These are phyloP conservation scores for Drosophila ficusphila DNA, from an alignment of 1,140 invertebrate species.

Conservation along the genomic window DNA sequence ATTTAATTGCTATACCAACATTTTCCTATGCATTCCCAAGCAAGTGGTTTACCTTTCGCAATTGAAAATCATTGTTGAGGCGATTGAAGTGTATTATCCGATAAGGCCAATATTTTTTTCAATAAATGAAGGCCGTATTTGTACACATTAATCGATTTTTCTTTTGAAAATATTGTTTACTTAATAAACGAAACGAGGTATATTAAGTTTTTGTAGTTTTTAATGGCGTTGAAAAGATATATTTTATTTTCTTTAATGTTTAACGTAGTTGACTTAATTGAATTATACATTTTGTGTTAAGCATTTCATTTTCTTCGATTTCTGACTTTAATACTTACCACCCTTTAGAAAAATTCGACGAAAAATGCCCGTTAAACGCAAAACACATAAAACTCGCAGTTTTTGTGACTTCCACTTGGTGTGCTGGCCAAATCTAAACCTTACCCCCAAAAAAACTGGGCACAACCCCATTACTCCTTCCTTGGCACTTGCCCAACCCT, in stretches of 20 bases:
- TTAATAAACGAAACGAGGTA: too few relatives aligned
- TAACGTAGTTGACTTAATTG: too few relatives aligned
- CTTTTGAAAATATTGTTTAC: neutral
- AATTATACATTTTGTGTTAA: neutral
- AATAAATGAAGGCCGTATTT: neutral
- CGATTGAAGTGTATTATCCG: slow-evolving; percentile 6
- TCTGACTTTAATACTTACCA: neutral
- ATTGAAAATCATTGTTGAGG: neutral
- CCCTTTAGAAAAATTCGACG: neutral
- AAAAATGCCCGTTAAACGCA: slow-evolving; percentile 44
- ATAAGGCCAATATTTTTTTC: neutral
- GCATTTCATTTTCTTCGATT: neutral
- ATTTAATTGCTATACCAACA: slow-evolving; percentile 59
- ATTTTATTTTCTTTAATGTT: too few relatives aligned
- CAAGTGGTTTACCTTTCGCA: slow-evolving; percentile 20
- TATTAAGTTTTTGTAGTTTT: too few relatives aligned
- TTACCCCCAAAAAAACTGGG: slow-evolving; percentile 40
- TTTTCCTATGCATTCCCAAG: slow-evolving; percentile 5
- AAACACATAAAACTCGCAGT: slow-evolving; percentile 47
- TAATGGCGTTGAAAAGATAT: too few relatives aligned
- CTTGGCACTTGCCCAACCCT: slow-evolving; percentile 8
- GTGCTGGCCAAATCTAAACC: slow-evolving; percentile 36
- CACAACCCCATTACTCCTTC: slow-evolving; percentile 1
- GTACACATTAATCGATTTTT: neutral
- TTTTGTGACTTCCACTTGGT: slow-evolving; percentile 34